phyloP scores from a whole-genome alignment of 1,140 invertebrate species.

The Neomicropteryx cornuta region DNA sequence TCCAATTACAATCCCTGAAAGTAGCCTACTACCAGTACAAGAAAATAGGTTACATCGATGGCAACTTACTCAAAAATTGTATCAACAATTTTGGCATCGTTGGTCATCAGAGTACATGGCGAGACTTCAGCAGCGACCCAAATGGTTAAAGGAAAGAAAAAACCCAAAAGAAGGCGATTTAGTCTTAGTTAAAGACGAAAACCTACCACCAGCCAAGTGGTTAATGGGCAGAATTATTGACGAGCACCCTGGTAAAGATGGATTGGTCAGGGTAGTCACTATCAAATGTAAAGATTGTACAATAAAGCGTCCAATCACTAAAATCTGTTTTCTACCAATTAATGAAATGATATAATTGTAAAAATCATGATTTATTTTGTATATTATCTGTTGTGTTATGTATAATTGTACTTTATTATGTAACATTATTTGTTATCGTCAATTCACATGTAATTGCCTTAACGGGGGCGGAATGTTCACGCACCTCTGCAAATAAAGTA shows the following conservation, averaged over 20 bases:
- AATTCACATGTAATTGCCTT: no score
- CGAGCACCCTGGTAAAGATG: slow-evolving; percentile 19
- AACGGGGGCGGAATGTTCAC: no score
- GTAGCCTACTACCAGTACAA: neutral
- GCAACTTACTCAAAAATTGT: slow-evolving; percentile 11
- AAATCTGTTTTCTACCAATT: no score
- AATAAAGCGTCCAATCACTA: slow-evolving; percentile 15
- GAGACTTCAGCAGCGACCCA: slow-evolving; percentile 12
- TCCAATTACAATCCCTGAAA: slow-evolving; percentile 8
- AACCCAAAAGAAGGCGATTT: slow-evolving; percentile 8
- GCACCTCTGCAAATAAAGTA: no score
- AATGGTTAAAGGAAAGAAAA: slow-evolving; percentile 11
- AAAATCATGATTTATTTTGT: no score
- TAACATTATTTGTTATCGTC: no score
- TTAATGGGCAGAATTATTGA: slow-evolving; percentile 17
- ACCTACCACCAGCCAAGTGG: slow-evolving; percentile 21
- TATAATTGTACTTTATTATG: no score
- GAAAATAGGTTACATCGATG: slow-evolving; percentile 7
- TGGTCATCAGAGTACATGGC: slow-evolving; percentile 19
- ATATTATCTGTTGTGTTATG: no score
- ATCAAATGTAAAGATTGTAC: slow-evolving; percentile 16
- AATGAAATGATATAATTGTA: no score
- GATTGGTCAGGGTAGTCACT: slow-evolving; percentile 20
- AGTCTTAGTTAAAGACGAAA: slow-evolving; percentile 21
- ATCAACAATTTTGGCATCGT: slow-evolving; percentile 19